Percentiles rank a stretch among this genome's conserved stretches.
Conservation (phyloP, 2,888 invertebrate genomes). For the Spicauda simplicius region DNA sequence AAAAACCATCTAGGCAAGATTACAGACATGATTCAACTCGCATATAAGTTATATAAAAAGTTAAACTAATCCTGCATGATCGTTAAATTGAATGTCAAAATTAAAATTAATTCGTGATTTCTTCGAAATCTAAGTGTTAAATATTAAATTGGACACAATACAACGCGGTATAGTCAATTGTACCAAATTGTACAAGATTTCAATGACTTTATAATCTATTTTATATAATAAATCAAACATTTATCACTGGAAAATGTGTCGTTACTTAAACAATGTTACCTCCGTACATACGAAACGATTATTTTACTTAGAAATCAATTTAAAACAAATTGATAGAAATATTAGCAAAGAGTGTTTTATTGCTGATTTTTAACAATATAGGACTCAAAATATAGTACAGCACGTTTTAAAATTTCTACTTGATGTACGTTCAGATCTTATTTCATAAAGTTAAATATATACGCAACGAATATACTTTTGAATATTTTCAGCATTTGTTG, state of each 20-base stretch:
- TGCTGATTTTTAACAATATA: too few species aligned
- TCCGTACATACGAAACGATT: slow-evolving; percentile 42
- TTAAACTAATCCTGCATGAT: slow-evolving; percentile 13
- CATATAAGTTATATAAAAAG: slow-evolving; percentile 51
- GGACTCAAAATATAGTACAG: too few species aligned
- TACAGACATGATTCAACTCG: slow-evolving; percentile 62
- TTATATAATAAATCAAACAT: slow-evolving; percentile 13
- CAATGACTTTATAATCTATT: slow-evolving; percentile 12
- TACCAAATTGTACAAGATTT: slow-evolving; percentile 14
- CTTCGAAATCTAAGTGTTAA: slow-evolving; percentile 61
- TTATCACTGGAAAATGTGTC: slow-evolving; percentile 53
- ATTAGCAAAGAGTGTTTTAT: too few species aligned
- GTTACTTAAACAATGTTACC: slow-evolving; percentile 50
- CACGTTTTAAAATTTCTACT: too few species aligned
- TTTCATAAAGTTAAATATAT: too few species aligned
- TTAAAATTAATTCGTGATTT: slow-evolving; percentile 49
- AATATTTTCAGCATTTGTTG: too few species aligned
- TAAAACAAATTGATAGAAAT: too few species aligned
- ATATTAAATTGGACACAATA: slow-evolving; percentile 42
- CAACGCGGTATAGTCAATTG: slow-evolving; percentile 39
- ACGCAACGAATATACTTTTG: too few species aligned
- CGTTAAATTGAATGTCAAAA: slow-evolving; percentile 12
- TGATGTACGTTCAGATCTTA: too few species aligned
- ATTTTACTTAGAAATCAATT: slow-evolving; percentile 1
- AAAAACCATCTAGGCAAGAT: slow-evolving; percentile 70